Conservation (phyloP, 2,888 invertebrate genomes). For the Troides oblongomaculatus region DNA sequence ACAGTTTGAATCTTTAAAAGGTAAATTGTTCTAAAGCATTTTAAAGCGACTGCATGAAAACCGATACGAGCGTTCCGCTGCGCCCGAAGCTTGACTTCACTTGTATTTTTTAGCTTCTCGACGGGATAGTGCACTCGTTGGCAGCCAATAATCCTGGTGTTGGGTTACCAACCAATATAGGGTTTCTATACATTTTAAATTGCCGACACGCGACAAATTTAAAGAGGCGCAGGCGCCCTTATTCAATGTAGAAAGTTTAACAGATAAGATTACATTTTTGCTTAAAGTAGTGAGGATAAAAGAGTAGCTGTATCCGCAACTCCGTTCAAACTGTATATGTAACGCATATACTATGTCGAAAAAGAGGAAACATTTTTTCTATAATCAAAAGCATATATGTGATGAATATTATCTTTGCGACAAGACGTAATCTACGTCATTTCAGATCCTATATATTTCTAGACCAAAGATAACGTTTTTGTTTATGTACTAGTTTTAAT, state of each 20-base stretch:
- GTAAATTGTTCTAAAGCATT: neutral
- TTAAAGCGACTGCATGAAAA: slow-evolving; percentile 25
- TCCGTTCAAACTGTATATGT: no score
- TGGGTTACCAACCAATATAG: slow-evolving; percentile 44
- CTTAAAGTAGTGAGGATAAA: neutral
- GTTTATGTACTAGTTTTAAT: no score
- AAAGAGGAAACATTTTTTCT: no score
- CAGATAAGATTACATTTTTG: slow-evolving; percentile 6
- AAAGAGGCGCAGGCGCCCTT: slow-evolving; percentile 16
- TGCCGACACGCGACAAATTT: slow-evolving; percentile 33
- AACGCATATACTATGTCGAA: no score
- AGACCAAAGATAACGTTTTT: no score
- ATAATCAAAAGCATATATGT: no score
- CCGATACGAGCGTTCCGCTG: slow-evolving; percentile 18
- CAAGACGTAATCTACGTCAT: no score
- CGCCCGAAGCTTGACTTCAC: slow-evolving; percentile 2
- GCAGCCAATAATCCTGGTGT: slow-evolving; percentile 46
- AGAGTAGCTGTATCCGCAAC: neutral
- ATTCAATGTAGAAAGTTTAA: slow-evolving; percentile 23
- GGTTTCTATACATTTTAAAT: slow-evolving; percentile 40
- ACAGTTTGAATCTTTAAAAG: neutral
- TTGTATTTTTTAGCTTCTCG: slow-evolving; percentile 25
- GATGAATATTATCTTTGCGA: no score
- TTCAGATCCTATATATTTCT: no score
- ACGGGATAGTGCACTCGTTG: slow-evolving; percentile 29